These are phyloP conservation scores for Drosophila borealis DNA, from an alignment of 2,888 invertebrate species.

Conservation along the genomic window DNA sequence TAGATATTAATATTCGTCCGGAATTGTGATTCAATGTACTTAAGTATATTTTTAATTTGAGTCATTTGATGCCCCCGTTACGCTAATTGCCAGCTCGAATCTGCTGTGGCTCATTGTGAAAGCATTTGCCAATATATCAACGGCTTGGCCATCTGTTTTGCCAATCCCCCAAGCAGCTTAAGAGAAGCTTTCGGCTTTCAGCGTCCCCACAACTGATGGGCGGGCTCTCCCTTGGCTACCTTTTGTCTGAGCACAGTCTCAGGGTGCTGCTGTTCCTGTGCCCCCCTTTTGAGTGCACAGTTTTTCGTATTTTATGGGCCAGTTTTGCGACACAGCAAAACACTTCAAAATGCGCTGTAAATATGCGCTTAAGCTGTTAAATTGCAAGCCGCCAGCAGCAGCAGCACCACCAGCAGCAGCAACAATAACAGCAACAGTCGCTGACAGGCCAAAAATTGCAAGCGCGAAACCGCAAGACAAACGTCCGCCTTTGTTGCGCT, in stretches of 20 bases:
- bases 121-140: conserved; percentile 55
- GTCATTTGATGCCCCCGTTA: conserved; percentile 45
- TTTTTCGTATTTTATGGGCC: conserved; percentile 47
- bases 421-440: conserved; percentile 57
- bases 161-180: conserved; percentile 54
- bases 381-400: conserved; percentile 61
- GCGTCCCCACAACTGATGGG: background rate
- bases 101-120: conserved; percentile 32
- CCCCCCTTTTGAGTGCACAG: conserved; percentile 17
- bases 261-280: conserved; percentile 4
- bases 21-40: conserved; percentile 29
- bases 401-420: conserved; percentile 23
- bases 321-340: conserved; percentile 44
- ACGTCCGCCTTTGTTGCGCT: conserved; percentile 38
- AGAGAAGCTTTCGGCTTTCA: conserved; percentile 26
- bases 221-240: conserved; percentile 26
- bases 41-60: conserved; percentile 36
- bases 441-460: conserved; percentile 73
- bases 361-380: conserved; percentile 75
- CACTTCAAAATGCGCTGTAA: conserved; percentile 70
- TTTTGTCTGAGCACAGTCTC: conserved; percentile 17
- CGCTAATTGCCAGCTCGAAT: conserved; percentile 43
- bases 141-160: conserved; percentile 48
- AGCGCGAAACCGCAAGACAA: conserved; percentile 76
- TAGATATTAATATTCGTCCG: conserved; percentile 2